phyloP scores from a whole-genome alignment of 2,888 invertebrate species.

The Cotesia congregata region DNA sequence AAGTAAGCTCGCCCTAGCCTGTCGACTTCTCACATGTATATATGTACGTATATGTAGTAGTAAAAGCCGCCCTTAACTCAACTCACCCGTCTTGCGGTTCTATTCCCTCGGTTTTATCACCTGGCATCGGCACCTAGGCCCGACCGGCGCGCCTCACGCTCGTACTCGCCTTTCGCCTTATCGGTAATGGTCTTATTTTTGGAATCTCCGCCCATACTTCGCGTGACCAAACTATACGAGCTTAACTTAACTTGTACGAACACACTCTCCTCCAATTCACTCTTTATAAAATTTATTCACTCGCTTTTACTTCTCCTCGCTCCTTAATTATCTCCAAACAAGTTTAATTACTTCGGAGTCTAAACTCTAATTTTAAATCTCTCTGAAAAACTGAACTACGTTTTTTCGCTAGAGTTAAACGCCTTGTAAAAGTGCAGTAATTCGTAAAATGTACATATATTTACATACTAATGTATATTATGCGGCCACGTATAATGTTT shows the following conservation, averaged over 20 bases:
- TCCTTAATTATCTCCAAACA: not conserved
- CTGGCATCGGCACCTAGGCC: conserved; percentile 64
- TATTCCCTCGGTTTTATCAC: conserved; percentile 66
- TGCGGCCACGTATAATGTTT: conserved; percentile 1
- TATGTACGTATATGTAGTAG: conserved; percentile 36
- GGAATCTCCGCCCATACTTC: conserved; percentile 69
- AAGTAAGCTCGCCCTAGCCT: not conserved
- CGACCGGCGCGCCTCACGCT: conserved; percentile 54
- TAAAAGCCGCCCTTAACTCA: conserved; percentile 55
- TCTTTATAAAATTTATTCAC: conserved; percentile 12
- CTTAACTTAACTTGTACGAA: not conserved
- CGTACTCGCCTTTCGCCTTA: conserved; percentile 54
- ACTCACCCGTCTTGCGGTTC: conserved; percentile 53
- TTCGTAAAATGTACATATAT: conserved; percentile 11
- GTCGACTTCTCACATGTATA: not conserved
- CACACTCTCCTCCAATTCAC: conserved; percentile 34
- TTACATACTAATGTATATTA: not conserved
- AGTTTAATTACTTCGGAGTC: conserved; percentile 41
- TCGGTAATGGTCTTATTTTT: conserved; percentile 69
- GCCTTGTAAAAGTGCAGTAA: not conserved
- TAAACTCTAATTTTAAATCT: not conserved
- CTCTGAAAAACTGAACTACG: conserved; percentile 4
- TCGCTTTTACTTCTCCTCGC: not conserved
- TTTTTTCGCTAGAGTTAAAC: not conserved
- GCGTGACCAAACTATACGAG: conserved; percentile 62